Percentiles rank a stretch among this genome's conserved stretches.
Conservation (phyloP, 2,888 invertebrate species). For the Norana najaformis region DNA sequence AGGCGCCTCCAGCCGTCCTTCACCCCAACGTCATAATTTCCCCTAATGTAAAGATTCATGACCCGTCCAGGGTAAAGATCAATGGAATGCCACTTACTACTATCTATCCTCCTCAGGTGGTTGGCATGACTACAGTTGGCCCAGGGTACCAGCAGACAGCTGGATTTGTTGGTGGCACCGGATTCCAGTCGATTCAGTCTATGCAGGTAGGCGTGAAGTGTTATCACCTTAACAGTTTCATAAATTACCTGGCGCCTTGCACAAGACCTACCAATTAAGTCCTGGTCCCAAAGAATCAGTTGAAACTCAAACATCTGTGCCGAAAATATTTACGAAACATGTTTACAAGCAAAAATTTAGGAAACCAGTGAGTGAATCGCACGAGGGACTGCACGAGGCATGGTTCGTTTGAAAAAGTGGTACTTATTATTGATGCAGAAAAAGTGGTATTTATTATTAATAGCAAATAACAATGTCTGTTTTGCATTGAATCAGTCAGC, state of each 20-base stretch:
- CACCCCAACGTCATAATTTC: neutral
- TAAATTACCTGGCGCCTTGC: no score
- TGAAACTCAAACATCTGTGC: no score
- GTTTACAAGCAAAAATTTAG: no score
- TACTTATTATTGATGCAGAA: no score
- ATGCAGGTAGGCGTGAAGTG: neutral
- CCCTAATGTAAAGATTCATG: neutral
- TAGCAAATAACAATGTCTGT: neutral
- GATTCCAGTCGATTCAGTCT: neutral
- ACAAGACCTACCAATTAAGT: no score
- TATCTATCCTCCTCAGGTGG: neutral
- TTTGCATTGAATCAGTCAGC: neutral
- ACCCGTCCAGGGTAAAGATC: neutral
- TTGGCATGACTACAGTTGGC: neutral
- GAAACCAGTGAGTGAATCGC: no score
- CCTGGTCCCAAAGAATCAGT: no score
- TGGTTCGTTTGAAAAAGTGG: no score
- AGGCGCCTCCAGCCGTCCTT: neutral
- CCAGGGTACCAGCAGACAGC: neutral
- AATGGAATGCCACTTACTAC: slow-evolving; percentile 7
- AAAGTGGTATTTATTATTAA: neutral
- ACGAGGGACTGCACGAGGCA: no score
- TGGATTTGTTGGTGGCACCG: neutral
- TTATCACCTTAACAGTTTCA: neutral
- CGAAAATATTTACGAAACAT: no score